These are phyloP conservation scores for Zelostemma sp. DNA, from an alignment of 1,140 invertebrate genomes.

Conservation along the genomic window DNA sequence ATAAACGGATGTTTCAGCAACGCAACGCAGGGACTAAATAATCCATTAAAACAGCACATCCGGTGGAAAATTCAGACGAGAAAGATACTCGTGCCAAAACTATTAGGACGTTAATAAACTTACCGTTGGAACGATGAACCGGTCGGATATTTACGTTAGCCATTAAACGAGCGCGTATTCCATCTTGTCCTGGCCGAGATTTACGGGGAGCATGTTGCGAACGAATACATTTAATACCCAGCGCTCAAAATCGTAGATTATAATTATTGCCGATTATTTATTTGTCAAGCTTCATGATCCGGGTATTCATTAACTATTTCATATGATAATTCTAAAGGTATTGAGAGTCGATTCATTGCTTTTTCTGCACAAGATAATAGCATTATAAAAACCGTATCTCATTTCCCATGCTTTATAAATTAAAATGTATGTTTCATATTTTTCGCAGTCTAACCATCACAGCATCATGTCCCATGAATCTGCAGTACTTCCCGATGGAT, in stretches of 20 bases:
- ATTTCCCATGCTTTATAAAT: too few relatives aligned
- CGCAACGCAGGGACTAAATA: background rate
- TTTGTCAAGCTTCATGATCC: background rate
- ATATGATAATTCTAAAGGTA: background rate
- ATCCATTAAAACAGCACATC: background rate
- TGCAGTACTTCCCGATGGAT: slow-evolving; percentile 98
- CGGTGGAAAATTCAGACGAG: background rate
- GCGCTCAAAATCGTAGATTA: too few relatives aligned
- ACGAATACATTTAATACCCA: too few relatives aligned
- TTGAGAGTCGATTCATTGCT: too few relatives aligned
- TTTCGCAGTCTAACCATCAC: slow-evolving; percentile 93
- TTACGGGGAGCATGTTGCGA: too few relatives aligned
- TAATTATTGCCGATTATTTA: background rate
- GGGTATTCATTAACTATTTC: background rate
- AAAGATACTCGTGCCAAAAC: background rate
- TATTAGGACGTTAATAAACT: background rate
- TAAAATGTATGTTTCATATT: slow-evolving; percentile 9
- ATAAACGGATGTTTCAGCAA: background rate
- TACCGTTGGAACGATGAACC: background rate
- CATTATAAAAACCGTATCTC: too few relatives aligned
- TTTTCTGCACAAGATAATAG: too few relatives aligned
- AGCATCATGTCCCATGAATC: slow-evolving; percentile 97
- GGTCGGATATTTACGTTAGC: background rate
- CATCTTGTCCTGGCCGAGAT: background rate
- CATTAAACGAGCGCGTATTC: background rate